A percentile compares a stretch with the other conserved stretches of the same genome.
These are phyloP conservation scores for Eclectus roratus DNA, from an alignment of 2,113 vertebrate genomes.

Conservation along the genomic window DNA sequence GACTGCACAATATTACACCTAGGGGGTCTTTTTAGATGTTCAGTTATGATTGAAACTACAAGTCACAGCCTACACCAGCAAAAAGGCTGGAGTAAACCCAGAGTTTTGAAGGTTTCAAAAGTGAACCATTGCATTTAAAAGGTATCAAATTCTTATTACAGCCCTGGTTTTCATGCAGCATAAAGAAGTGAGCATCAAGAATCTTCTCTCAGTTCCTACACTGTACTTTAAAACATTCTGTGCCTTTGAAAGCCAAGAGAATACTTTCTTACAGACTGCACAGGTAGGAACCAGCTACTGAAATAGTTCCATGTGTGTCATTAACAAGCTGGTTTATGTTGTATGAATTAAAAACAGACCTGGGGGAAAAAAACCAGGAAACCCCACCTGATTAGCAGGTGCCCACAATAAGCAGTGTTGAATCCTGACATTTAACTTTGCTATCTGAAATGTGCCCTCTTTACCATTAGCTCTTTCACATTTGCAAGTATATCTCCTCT, in stretches of 20 bases:
- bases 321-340: neutral
- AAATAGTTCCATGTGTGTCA: neutral
- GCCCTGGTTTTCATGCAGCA: neutral
- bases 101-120: neutral
- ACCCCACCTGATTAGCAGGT: neutral
- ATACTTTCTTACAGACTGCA: neutral
- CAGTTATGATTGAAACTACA: neutral
- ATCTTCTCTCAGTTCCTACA: neutral
- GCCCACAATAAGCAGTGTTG: rapidly evolving
- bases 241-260: neutral
- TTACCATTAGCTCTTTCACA: neutral
- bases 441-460: neutral
- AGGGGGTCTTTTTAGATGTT: neutral
- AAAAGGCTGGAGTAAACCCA: neutral
- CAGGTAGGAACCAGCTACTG: neutral
- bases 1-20: neutral
- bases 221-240: neutral
- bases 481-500: neutral
- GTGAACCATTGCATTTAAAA: neutral
- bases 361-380: neutral
- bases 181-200: neutral
- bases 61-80: neutral
- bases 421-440: neutral
- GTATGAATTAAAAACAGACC: neutral
- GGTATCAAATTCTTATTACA: neutral